Evolutionary conservation across 1,140 invertebrate genomes (phyloP).

Genomic region (Stenopsyche tienmushanensis): DNA sequence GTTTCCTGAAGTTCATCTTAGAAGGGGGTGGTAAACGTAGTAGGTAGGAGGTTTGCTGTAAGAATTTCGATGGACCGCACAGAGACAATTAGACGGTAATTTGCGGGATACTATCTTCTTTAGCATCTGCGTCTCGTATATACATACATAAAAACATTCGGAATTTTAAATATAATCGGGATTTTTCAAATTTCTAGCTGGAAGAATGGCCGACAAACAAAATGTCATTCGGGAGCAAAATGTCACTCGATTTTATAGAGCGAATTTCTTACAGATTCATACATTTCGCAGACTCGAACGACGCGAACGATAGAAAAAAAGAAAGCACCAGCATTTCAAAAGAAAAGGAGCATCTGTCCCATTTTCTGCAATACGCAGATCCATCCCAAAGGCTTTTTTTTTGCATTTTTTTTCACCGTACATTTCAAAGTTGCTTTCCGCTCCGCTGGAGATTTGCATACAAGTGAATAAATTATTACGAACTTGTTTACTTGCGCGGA

Average conservation of each 20-base stretch:
- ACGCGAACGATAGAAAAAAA: not conserved
- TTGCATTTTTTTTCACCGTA: slow-evolving; percentile 1
- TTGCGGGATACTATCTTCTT: slow-evolving; percentile 10
- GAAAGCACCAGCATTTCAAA: not conserved
- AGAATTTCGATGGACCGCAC: slow-evolving; percentile 26
- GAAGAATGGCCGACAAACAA: slow-evolving; percentile 11
- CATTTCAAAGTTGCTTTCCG: slow-evolving; percentile 3
- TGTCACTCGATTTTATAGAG: not conserved
- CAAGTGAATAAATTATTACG: slow-evolving; percentile 22
- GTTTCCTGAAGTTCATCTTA: not conserved
- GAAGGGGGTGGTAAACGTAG: not conserved
- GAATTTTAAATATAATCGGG: not conserved
- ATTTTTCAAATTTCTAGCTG: no score
- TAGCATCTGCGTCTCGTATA: not conserved
- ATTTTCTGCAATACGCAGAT: not conserved
- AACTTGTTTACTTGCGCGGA: slow-evolving; percentile 17
- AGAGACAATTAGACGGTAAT: slow-evolving; percentile 34
- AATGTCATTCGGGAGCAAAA: slow-evolving; percentile 7
- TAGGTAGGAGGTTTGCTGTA: slow-evolving; percentile 1
- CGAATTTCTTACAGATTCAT: not conserved
- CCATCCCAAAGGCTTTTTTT: not conserved
- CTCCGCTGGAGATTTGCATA: slow-evolving; percentile 14
- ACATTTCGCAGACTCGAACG: not conserved
- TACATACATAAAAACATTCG: not conserved
- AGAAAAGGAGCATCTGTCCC: slow-evolving; percentile 7